Percentiles rank a stretch among this genome's conserved stretches.
Evolutionary conservation across 2,797 vertebrate species (phyloP).

Genomic region (Enteromius anoplus): DNA sequence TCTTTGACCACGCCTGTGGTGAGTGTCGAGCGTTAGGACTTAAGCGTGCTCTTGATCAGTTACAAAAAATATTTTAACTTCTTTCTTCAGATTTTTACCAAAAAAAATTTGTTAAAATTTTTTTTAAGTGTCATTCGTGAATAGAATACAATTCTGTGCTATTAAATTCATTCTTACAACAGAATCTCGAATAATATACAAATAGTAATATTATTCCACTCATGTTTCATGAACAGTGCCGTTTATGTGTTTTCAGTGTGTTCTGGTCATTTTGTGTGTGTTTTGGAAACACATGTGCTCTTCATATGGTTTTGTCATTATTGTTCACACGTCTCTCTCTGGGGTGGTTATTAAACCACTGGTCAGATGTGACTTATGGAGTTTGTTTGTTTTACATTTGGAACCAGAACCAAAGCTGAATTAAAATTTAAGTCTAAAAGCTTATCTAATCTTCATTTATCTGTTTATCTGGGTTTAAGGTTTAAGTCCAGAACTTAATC

Average conservation of each 20-base stretch:
- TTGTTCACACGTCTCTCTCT: not conserved
- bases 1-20: constrained; percentile 91
- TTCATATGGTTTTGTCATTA: constrained; percentile 6
- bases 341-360: constrained; percentile 21
- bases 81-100: too few relatives aligned
- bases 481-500: constrained; percentile 42
- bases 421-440: constrained; percentile 27
- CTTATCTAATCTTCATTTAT: constrained; percentile 45
- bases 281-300: not conserved
- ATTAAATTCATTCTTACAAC: not conserved
- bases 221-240: not conserved
- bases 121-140: not conserved
- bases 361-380: constrained; percentile 20
- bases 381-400: constrained; percentile 2
- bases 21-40: constrained; percentile 68
- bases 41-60: too few relatives aligned
- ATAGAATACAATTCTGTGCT: not conserved
- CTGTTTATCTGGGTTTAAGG: constrained; percentile 41
- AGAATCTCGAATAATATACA: not conserved
- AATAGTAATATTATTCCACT: too few relatives aligned
- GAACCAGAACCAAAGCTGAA: constrained; percentile 20
- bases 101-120: too few relatives aligned
- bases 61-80: too few relatives aligned
- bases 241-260: not conserved
- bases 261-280: constrained; percentile 7